phyloP scores from a whole-genome alignment of 2,888 invertebrate genomes.

The Shargacucullia verbasci region DNA sequence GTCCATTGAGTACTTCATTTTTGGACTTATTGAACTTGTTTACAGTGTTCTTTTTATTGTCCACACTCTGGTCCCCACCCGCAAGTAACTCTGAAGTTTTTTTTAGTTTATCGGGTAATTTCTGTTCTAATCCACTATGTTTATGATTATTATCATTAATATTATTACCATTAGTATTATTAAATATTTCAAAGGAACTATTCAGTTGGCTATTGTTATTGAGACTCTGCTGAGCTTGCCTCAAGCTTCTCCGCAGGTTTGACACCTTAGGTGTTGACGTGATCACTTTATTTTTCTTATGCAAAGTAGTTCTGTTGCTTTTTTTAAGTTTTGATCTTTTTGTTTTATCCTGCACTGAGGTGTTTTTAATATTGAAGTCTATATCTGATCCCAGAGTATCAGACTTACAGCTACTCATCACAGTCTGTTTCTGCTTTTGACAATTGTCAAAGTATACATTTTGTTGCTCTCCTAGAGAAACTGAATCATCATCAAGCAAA shows the following conservation, averaged over 20 bases:
- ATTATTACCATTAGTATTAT: slow-evolving; percentile 59
- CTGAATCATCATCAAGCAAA: slow-evolving; percentile 74
- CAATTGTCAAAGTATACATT: slow-evolving; percentile 78
- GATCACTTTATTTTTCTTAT: slow-evolving; percentile 75
- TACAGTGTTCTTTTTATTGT: slow-evolving; percentile 55
- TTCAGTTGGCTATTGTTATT: slow-evolving; percentile 71
- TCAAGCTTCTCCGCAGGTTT: slow-evolving; percentile 74
- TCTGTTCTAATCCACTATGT: slow-evolving; percentile 50
- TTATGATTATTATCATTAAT: slow-evolving; percentile 63
- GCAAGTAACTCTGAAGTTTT: slow-evolving; percentile 53
- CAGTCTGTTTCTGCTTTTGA: slow-evolving; percentile 62
- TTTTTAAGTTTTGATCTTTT: slow-evolving; percentile 71
- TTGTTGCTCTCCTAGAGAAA: slow-evolving; percentile 68
- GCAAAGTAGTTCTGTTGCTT: slow-evolving; percentile 60
- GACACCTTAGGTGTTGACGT: slow-evolving; percentile 79
- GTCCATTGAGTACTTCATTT: slow-evolving; percentile 67
- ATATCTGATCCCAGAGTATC: slow-evolving; percentile 73
- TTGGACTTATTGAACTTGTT: slow-evolving; percentile 53
- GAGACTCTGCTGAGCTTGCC: slow-evolving; percentile 70
- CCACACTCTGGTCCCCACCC: slow-evolving; percentile 58
- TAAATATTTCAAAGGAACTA: slow-evolving; percentile 72
- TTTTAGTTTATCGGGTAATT: slow-evolving; percentile 48
- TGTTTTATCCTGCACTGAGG: slow-evolving; percentile 68
- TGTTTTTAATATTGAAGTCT: slow-evolving; percentile 79
- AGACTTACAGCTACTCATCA: slow-evolving; percentile 68